Percentiles rank a stretch among this genome's conserved stretches.
Conservation (phyloP, 2,888 invertebrate genomes). For the Allolobophora icterica region DNA sequence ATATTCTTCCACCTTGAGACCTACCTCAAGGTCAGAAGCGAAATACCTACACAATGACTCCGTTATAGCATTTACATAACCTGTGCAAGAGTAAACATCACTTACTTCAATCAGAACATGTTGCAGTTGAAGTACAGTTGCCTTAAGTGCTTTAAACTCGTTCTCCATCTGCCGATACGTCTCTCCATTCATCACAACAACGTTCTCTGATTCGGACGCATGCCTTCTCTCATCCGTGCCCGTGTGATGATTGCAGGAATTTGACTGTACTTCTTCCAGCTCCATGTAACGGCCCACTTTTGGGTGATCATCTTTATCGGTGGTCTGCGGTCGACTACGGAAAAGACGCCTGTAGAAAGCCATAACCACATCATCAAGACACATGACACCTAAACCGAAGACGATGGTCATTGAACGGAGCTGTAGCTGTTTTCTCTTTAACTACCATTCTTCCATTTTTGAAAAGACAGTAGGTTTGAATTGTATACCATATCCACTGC, state of each 20-base stretch:
- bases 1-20: neutral
- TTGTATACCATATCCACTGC: neutral
- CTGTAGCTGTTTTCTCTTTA: neutral
- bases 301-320: neutral
- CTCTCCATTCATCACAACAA: neutral
- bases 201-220: neutral
- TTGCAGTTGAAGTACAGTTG: conserved; percentile 1
- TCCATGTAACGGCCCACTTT: neutral
- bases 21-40: neutral
- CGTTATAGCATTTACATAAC: neutral
- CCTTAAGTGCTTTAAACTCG: conserved; percentile 5
- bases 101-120: neutral
- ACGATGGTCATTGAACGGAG: neutral
- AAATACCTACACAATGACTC: neutral
- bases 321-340: neutral
- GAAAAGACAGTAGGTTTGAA: neutral
- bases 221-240: neutral
- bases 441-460: neutral
- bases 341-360: conserved; percentile 19
- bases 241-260: neutral
- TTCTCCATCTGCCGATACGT: neutral
- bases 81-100: neutral
- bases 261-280: neutral
- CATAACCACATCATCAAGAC: conserved; percentile 15
- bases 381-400: neutral